Base-by-base conservation (phyloP, 2,888 invertebrate species). In the Allophyes oxyacanthae region DNA sequence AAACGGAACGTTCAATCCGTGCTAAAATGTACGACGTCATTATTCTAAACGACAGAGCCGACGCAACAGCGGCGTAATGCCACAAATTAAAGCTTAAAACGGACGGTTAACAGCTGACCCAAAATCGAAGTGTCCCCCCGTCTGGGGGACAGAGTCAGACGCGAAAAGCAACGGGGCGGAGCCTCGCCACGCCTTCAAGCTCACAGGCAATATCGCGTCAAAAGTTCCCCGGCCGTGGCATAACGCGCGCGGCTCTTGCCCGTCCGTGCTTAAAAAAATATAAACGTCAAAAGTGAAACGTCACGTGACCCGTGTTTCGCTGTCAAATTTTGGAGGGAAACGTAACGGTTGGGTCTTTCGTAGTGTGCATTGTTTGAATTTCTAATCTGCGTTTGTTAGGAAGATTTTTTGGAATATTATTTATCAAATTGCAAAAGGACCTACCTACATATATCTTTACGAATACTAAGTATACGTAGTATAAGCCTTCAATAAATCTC, bases 31-130 rank as follows among this genome's bases (percentile, higher is more conserved):
- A 88, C 86, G 81, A 83, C 85, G 85, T 87, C 91, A 89, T 93
- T 93, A 92, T 90, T 91, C 87, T 88, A 90, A 92, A 93, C 86
- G 89, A 88, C 84, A 84, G 85, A 84, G 80, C 69, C 82, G 83
- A 86, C 85, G 88, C 84, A 81, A 81, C 84, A 84, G 84, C 74
- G 68, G 71, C 88, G 85, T 92, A 91, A 92, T 91, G 87, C 93
- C 93, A 93, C 93, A 93, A 93, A 93, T 93, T 93, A 93, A 93
- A 93, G 93, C 93, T 93, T 93, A 93, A 93, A 93, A 88, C 90
- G 92, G 89, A 84, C 90, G 92, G 89, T 93, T 93, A 93, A 92
- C 93, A 92, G 91, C 92, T 93, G 92, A 93, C 93, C 92, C 93
- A 93, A 90, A 91, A 92, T 91, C 91, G 91, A 91, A 87, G 79